Evolutionary conservation across 2,113 vertebrate species (phyloP).

Genomic region (Dissostichus mawsoni): DNA sequence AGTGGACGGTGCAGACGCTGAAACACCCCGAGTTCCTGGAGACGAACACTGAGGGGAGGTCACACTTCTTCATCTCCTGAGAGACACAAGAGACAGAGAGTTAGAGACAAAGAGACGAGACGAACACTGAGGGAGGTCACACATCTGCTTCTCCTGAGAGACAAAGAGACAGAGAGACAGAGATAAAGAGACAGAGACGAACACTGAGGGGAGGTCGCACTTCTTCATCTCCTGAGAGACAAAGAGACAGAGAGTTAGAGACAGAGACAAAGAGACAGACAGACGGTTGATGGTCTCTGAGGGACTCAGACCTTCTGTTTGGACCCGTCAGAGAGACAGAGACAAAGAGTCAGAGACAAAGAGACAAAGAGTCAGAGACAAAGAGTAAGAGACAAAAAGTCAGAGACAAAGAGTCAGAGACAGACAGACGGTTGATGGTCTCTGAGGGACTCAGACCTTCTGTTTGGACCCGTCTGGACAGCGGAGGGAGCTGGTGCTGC

Average conservation of each 20-base stretch:
- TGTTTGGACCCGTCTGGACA: slow-evolving; percentile 86
- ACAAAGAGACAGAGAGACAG: too few species aligned
- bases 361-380: too few species aligned
- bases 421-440: background rate
- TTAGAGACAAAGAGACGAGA: background rate
- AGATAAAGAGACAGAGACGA: background rate
- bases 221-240: slow-evolving; percentile 57
- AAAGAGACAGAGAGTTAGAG: background rate
- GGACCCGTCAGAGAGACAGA: slow-evolving; percentile 48
- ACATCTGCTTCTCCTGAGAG: too few species aligned
- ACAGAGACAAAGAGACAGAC: background rate
- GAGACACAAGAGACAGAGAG: background rate
- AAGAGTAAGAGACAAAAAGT: background rate
- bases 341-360: too few species aligned
- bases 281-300: background rate
- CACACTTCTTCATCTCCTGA: slow-evolving; percentile 78
- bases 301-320: slow-evolving; percentile 86
- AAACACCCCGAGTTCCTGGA: slow-evolving; percentile 83
- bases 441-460: slow-evolving; percentile 83
- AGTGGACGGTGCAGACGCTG: slow-evolving; percentile 80
- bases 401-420: background rate
- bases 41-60: slow-evolving; percentile 48
- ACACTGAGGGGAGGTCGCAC: slow-evolving; percentile 78
- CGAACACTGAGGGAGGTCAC: too few species aligned
- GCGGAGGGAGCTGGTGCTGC: slow-evolving; percentile 48